Base-by-base conservation (phyloP, 2,113 vertebrate species). In the Nerophis ophidion region DNA sequence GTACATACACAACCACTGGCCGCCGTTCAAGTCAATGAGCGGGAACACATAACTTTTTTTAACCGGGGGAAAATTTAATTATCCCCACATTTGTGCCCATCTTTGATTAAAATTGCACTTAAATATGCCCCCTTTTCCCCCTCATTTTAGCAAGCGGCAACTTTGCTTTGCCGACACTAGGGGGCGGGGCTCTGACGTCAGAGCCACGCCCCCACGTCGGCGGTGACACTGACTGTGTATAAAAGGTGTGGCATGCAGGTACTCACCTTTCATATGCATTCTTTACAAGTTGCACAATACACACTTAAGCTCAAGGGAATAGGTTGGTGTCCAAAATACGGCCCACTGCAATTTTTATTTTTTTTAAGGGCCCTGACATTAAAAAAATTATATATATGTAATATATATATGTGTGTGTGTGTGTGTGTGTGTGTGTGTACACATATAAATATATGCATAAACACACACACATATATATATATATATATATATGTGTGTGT, bases 161-260 rank as follows among this genome's bases (percentile, higher is more conserved):
- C 16, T 73, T 26, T 80, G 57, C 67, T 69, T 67, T 46, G 36
- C 68, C 57, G 56, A 77, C 77, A 4, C 77, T 67, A 85, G 86
- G 68, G 86, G 89, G 89, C 89, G 86, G 79, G 73, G 71, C 79
- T 65, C 68, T 66, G 47, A 7, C 51, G 53, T 36, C 16, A 26
- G 53, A 56, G 38, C 10, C 40, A 44, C 40, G 12, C 40, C 40
- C 12, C 3, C 40, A 44, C 54, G 54, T 56, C 54, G 19, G n/a
- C 8, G 16, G 7, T 42, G 54, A 56, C 54, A 42, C 6, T 11
- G 38, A 16, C 54, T 61, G 75, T 56, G 13, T 47, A n/a, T 58
- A 47, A 47, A 26, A 33, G 44, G 42, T 34, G 57, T 59, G 57
- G 54, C 33, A n/a, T 56, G 54, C 16, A 12, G 8, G 54, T 19